These are phyloP conservation scores for Coregonus suidteri DNA, from an alignment of 2,797 vertebrate species.

Conservation along the genomic window DNA sequence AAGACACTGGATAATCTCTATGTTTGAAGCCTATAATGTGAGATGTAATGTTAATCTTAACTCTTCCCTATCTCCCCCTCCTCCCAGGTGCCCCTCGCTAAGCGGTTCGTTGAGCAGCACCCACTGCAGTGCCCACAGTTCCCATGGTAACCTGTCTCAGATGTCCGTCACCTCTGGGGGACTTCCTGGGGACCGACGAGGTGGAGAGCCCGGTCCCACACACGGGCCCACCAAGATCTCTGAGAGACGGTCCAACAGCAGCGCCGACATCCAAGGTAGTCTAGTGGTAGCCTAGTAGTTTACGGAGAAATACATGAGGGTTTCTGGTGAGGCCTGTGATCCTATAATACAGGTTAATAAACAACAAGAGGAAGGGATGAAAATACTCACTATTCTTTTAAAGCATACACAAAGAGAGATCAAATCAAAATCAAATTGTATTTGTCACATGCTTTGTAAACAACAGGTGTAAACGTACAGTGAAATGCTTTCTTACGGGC, in stretches of 20 bases:
- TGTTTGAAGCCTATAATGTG: background rate
- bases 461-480: no score
- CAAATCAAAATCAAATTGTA: no score
- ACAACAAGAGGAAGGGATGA: background rate
- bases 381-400: background rate
- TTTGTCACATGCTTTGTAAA: no score
- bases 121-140: conserved; percentile 76
- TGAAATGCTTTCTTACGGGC: no score
- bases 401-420: background rate
- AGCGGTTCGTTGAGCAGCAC: conserved; percentile 75
- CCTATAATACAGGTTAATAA: background rate
- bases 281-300: background rate
- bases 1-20: background rate
- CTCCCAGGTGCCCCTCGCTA: conserved; percentile 78
- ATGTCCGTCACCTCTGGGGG: conserved; percentile 76
- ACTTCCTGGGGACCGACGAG: conserved; percentile 82
- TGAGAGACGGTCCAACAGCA: conserved; percentile 86
- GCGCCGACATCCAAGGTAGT: conserved; percentile 86
- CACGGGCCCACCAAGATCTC: conserved; percentile 78
- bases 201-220: conserved; percentile 75
- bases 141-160: conserved; percentile 84
- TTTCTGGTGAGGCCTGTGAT: background rate
- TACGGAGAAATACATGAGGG: background rate
- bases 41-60: background rate
- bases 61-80: background rate